Percentiles rank a stretch among this genome's conserved stretches.
phyloP scores from a whole-genome alignment of 2,797 vertebrate species.

The Thunnus albacares region DNA sequence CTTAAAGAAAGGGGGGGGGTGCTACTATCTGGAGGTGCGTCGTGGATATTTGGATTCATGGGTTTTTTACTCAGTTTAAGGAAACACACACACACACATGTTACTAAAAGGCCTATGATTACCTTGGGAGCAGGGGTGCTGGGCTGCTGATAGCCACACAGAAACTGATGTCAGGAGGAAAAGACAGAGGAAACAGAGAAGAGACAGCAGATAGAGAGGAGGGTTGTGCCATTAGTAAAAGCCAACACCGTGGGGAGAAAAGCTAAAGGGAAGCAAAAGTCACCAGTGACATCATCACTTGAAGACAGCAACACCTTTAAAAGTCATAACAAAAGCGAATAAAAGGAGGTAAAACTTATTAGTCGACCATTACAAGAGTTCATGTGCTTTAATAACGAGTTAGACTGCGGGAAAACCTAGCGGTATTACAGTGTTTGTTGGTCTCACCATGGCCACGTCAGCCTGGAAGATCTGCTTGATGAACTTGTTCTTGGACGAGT shows the following conservation, averaged over 20 bases:
- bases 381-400: neutral
- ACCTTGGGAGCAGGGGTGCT: constrained; percentile 91
- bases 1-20: neutral
- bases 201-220: constrained; percentile 65
- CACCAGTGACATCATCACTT: constrained; percentile 18
- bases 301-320: constrained; percentile 17
- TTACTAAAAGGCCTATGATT: constrained; percentile 74
- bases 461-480: constrained; percentile 99
- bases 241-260: constrained; percentile 29
- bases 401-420: too few species aligned
- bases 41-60: constrained; percentile 1
- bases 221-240: constrained; percentile 39
- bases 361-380: neutral
- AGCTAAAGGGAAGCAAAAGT: constrained; percentile 41
- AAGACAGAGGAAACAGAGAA: constrained; percentile 57
- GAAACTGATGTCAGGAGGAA: constrained; percentile 89
- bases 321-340: neutral
- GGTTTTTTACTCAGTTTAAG: neutral
- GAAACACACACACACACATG: constrained; percentile 41
- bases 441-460: constrained; percentile 96
- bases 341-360: neutral
- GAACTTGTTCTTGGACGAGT: constrained; percentile 99
- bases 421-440: neutral
- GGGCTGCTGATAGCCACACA: constrained; percentile 95
- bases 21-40: constrained; percentile 12